Evolutionary conservation across 37 sponge, comb jelly and placozoan species (phyloP).

Genomic region (Spongilla lacustris): DNA sequence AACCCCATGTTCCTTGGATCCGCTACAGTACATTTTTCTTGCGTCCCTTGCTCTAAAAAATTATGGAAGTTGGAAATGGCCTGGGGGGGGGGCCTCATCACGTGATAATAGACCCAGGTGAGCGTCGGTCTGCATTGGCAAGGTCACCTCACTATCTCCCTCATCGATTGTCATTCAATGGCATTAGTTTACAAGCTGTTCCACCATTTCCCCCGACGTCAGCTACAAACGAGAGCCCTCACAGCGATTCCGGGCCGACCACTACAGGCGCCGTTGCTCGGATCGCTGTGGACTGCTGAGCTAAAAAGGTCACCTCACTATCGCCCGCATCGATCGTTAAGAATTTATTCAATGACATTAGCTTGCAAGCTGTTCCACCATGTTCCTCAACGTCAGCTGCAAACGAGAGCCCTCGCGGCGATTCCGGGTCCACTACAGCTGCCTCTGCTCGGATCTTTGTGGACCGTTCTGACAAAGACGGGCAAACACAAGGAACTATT

Average conservation of each 20-base stretch:
- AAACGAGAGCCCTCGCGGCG: conserved; percentile 15
- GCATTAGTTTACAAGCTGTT: no score
- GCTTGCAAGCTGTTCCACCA: not conserved
- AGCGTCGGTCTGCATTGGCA: no score
- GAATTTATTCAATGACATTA: not conserved
- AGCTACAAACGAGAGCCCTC: conserved; percentile 13
- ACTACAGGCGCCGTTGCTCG: conserved; percentile 35
- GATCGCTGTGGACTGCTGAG: conserved; percentile 16
- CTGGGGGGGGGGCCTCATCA: no score
- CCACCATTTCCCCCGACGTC: no score
- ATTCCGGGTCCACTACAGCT: conserved; percentile 40
- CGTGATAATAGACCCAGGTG: no score
- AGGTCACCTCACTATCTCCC: no score
- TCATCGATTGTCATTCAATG: no score
- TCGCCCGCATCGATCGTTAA: not conserved
- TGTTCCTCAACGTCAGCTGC: not conserved
- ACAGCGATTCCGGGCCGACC: conserved; percentile 35
- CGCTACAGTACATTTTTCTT: no score
- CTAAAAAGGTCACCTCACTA: not conserved
- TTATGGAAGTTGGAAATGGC: no score
- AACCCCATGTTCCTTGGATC: no score
- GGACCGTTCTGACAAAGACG: conserved; percentile 30
- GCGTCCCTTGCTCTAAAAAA: no score
- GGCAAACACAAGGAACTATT: conserved; percentile 1
- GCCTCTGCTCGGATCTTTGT: conserved; percentile 34